phyloP scores from a whole-genome alignment of 2,888 invertebrate species.

The Drosophila kokeensis region DNA sequence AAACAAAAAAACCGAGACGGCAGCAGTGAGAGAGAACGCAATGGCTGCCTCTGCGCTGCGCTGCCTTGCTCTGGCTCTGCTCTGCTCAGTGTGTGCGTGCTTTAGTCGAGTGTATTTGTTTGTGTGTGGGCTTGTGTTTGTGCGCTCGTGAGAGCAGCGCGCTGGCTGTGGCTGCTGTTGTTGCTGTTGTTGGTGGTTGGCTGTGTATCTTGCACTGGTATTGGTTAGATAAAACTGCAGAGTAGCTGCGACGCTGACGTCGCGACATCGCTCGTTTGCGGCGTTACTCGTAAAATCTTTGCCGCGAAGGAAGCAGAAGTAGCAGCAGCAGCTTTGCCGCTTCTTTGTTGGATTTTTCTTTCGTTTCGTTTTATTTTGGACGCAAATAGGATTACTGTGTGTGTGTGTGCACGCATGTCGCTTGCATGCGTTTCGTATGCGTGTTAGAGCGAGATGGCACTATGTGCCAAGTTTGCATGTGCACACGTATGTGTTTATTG shows the following conservation, averaged over 20 bases:
- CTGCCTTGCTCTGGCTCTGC: conserved; percentile 40
- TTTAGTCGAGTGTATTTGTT: conserved; percentile 10
- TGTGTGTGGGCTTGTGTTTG: conserved; percentile 11
- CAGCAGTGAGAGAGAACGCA: conserved; percentile 58
- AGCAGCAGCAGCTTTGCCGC: conserved; percentile 58
- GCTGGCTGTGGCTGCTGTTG: conserved; percentile 45
- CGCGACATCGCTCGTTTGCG: conserved; percentile 20
- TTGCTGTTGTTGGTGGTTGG: conserved; percentile 59
- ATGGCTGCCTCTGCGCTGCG: conserved; percentile 52
- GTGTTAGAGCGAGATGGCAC: conserved; percentile 49
- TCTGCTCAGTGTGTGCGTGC: conserved; percentile 11
- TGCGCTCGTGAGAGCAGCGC: conserved; percentile 28
- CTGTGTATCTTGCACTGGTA: conserved; percentile 50
- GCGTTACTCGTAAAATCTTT: conserved; percentile 54
- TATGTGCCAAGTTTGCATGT: conserved; percentile 29
- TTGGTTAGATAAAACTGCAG: conserved; percentile 74
- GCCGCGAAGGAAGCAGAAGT: conserved; percentile 65
- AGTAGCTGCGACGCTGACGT: conserved; percentile 30
- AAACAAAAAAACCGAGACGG: conserved; percentile 8
- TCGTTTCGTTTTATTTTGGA: conserved; percentile 66
- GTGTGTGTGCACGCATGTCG: conserved; percentile 53
- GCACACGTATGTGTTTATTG: conserved; percentile 13
- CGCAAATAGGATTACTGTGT: conserved; percentile 76
- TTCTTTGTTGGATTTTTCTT: conserved; percentile 75
- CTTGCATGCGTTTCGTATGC: conserved; percentile 54